phyloP scores from a whole-genome alignment of 2,797 vertebrate species.

The Cetoscarus ocellatus region DNA sequence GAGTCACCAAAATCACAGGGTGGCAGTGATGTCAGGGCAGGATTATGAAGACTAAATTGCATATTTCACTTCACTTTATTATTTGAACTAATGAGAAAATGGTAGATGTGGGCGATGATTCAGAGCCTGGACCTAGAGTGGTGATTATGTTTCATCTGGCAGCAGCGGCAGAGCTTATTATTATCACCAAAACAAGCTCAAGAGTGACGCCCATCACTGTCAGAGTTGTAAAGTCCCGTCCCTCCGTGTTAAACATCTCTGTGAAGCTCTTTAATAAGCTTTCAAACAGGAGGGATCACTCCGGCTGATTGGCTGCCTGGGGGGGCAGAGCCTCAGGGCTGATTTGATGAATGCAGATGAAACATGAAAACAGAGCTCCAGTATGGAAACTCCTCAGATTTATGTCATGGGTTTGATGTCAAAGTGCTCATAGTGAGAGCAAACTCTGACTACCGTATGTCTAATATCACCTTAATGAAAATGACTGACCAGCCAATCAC shows the following conservation, averaged over 20 bases:
- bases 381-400: too few species aligned
- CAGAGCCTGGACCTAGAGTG: not conserved
- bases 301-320: not conserved
- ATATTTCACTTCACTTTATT: not conserved
- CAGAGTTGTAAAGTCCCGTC: not conserved
- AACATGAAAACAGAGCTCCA: not conserved
- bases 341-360: conserved; percentile 1
- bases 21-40: too few species aligned
- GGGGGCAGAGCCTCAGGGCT: not conserved
- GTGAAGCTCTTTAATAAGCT: not conserved
- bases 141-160: not conserved
- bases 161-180: not conserved
- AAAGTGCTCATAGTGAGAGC: too few species aligned
- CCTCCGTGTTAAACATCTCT: not conserved
- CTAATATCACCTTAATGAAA: too few species aligned
- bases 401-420: too few species aligned
- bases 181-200: not conserved
- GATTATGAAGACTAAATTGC: not conserved
- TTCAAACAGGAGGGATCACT: not conserved
- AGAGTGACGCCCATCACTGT: not conserved
- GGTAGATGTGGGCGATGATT: not conserved
- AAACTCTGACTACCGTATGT: too few species aligned
- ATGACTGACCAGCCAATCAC: too few species aligned
- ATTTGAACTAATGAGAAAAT: not conserved
- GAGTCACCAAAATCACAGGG: too few species aligned